A percentile compares a stretch with the other conserved stretches of the same genome.
Conservation (phyloP, 2,113 vertebrate genomes). For the Pachyramphus minor region DNA sequence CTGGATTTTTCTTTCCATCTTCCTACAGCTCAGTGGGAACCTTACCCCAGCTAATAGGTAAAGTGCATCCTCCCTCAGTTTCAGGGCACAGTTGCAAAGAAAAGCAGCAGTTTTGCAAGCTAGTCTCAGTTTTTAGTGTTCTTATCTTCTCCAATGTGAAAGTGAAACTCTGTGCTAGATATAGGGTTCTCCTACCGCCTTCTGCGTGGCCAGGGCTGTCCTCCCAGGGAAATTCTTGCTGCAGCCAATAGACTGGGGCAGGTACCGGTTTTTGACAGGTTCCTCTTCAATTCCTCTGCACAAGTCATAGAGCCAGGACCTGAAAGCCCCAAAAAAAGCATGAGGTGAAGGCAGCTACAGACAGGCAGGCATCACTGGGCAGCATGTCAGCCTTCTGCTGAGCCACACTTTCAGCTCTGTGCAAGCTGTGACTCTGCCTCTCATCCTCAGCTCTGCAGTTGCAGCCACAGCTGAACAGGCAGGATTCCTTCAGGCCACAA, state of each 20-base stretch:
- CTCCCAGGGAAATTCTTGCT: conserved; percentile 93
- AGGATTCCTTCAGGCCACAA: not conserved
- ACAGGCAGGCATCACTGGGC: not conserved
- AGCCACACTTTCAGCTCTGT: not conserved
- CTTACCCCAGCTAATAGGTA: not conserved
- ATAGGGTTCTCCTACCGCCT: conserved; percentile 75
- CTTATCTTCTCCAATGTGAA: not conserved
- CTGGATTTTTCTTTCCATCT: not conserved
- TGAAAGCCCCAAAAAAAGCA: conserved; percentile 48
- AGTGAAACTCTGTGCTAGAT: not conserved
- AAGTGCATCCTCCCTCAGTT: not conserved
- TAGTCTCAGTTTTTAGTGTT: not conserved
- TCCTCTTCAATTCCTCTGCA: conserved; percentile 95
- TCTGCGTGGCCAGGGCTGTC: conserved; percentile 80
- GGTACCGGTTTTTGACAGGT: conserved; percentile 87
- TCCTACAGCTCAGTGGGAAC: not conserved
- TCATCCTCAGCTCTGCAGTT: not conserved
- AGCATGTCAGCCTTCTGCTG: not conserved
- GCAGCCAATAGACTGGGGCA: conserved; percentile 93
- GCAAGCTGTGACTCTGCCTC: not conserved
- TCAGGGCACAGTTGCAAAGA: not conserved
- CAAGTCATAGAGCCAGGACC: conserved; percentile 90
- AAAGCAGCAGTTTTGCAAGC: not conserved
- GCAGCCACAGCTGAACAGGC: not conserved
- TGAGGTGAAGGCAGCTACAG: not conserved